Conservation (phyloP, 2,797 vertebrate genomes). For the Sebastes nivosus region DNA sequence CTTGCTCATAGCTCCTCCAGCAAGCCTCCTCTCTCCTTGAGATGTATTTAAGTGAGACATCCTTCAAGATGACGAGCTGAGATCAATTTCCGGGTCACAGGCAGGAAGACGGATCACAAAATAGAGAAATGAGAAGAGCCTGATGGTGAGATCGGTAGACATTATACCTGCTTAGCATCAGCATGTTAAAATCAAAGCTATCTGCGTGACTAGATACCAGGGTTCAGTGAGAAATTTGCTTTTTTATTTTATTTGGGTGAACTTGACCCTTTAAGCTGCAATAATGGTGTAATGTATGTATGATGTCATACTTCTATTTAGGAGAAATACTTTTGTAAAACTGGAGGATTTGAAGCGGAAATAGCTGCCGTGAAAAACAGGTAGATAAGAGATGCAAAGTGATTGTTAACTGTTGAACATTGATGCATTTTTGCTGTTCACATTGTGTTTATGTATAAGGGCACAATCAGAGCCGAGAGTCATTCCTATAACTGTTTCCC, state of each 20-base stretch:
- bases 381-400: constrained; percentile 11
- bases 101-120: no score
- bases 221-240: not conserved
- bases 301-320: not conserved
- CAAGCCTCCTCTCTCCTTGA: no score
- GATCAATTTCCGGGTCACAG: no score
- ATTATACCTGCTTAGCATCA: not conserved
- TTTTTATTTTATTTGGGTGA: not conserved
- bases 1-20: no score
- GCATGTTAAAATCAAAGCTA: not conserved
- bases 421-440: constrained; percentile 3
- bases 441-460: constrained; percentile 38
- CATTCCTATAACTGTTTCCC: constrained; percentile 38
- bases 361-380: not conserved
- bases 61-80: no score
- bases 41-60: no score
- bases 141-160: not conserved
- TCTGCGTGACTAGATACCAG: not conserved
- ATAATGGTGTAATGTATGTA: not conserved
- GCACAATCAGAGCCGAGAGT: constrained; percentile 34
- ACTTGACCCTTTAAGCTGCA: not conserved
- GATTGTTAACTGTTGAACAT: constrained; percentile 13
- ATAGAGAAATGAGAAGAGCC: no score
- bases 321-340: not conserved
- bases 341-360: not conserved